Evolutionary conservation across 2,797 vertebrate species (phyloP).

Genomic region (Nannoperca australis): DNA sequence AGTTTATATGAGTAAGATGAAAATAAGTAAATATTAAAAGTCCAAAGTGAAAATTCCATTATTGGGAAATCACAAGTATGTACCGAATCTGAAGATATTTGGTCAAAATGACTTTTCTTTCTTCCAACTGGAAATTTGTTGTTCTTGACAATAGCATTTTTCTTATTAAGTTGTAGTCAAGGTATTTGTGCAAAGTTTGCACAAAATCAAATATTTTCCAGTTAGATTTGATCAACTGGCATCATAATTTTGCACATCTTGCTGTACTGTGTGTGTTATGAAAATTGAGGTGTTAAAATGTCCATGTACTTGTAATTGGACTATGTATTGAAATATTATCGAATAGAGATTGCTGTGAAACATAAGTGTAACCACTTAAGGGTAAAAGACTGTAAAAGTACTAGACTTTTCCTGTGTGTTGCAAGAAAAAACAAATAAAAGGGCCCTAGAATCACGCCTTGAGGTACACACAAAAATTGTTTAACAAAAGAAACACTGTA

Average conservation of each 20-base stretch:
- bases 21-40: not conserved
- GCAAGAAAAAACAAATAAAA: not conserved
- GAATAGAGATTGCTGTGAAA: too few relatives aligned
- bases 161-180: not conserved
- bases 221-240: not conserved
- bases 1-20: not conserved
- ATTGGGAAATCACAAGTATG: too few relatives aligned
- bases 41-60: not conserved
- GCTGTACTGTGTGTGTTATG: not conserved
- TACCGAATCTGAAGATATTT: not conserved
- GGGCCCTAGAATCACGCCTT: not conserved
- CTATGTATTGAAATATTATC: too few relatives aligned
- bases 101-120: not conserved
- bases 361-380: too few relatives aligned
- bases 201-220: not conserved
- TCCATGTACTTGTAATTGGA: too few relatives aligned
- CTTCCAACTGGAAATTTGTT: not conserved
- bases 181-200: not conserved
- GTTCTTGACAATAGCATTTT: not conserved
- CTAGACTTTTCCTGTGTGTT: too few relatives aligned
- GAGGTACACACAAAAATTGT: not conserved
- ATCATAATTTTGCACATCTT: not conserved
- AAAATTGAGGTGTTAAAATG: too few relatives aligned
- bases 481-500: not conserved
- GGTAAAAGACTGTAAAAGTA: too few relatives aligned